These are phyloP conservation scores for Liasis olivaceus DNA, from an alignment of 2,797 vertebrate species.

Conservation along the genomic window DNA sequence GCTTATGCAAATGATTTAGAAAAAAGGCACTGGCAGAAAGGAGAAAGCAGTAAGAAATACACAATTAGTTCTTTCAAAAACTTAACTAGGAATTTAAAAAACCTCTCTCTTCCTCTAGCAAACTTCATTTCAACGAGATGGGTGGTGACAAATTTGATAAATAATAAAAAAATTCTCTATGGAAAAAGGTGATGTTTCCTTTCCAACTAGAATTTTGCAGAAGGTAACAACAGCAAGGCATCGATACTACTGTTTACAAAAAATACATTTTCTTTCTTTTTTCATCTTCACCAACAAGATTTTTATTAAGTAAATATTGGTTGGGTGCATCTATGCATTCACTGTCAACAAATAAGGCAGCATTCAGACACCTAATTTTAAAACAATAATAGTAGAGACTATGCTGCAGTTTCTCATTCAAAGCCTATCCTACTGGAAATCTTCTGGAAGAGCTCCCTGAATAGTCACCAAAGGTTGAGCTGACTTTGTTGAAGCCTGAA, in stretches of 20 bases:
- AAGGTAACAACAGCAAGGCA: background rate
- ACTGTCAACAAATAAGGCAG: background rate
- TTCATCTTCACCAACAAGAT: background rate
- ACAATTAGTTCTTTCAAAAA: background rate
- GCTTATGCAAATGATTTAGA: background rate
- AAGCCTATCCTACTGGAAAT: background rate
- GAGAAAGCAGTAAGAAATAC: background rate
- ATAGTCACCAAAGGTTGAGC: background rate
- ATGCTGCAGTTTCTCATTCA: accelerated
- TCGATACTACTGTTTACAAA: background rate
- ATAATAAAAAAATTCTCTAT: background rate
- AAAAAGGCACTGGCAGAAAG: background rate
- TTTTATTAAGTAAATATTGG: background rate
- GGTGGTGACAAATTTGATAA: no score
- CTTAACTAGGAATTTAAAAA: background rate
- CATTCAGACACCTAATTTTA: background rate
- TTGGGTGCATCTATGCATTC: background rate
- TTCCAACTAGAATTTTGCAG: background rate
- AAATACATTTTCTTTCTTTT: background rate
- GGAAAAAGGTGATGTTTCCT: background rate
- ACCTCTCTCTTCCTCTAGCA: background rate
- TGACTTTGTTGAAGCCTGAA: background rate
- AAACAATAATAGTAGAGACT: accelerated
- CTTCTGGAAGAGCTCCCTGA: background rate
- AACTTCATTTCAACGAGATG: background rate